Evolutionary conservation across 2,888 invertebrate genomes (phyloP), one percentile per base, ranked within the genome.

Genomic region (Ochropacha duplaris): DNA sequence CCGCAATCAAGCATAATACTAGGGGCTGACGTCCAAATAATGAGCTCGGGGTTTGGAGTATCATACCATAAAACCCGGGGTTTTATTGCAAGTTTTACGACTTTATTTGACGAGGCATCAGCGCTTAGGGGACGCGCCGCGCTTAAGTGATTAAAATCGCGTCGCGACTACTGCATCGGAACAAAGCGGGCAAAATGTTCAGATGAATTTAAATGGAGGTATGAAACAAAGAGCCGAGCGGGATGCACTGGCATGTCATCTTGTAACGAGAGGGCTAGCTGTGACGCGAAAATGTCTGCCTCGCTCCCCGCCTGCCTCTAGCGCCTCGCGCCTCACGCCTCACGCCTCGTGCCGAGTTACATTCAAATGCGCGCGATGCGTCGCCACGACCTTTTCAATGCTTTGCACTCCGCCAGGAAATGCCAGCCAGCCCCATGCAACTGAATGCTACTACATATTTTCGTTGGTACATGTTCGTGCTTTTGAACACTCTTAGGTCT

Each of bases 121-220:
- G 57, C 62, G 61, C 57, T 67, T 44, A 44, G 44, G 44, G 65
- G 78, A 68, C 76, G 83, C 85, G 84, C 74, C 79, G 76, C 78
- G 77, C 77, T 84, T 90, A 87, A 90, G 89, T 90, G 90, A 91
- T 90, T 90, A 90, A 87, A 88, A 85, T 85, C 83, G 84, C 24
- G 52, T 44, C 44, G 44, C 80, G 82, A 76, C 76, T 74, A 77
- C 78, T 76, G 85, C 81, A 69, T 70, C 64, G 72, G 76, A 76
- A 90, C 88, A 90, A 87, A 87, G 86, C 72, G 71, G 71, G 74
- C 74, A 81, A 78, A 86, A 82, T 80, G 84, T 85, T 78, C 79
- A 79, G 88, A 88, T 88, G 88, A 87, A 89, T 89, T 88, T 88
- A 86, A 89, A 90, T 88, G 84, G 83, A 79, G 82, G 78, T 69